These are phyloP conservation scores for Ceratotherium simum DNA, from an alignment of 2,113 vertebrate species.

Conservation along the genomic window DNA sequence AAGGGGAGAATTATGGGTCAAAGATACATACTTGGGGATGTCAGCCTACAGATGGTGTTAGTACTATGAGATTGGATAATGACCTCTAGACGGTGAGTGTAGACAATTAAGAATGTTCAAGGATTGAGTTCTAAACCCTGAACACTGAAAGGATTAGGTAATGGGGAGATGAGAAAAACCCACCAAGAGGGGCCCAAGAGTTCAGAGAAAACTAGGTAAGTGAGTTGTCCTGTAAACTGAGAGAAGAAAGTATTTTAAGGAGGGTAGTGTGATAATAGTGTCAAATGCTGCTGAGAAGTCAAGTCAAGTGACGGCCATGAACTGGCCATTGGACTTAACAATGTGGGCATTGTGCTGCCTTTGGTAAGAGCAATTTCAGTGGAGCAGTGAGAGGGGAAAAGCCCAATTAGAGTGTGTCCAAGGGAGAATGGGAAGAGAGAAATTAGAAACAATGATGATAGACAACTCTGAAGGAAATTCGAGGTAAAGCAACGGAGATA, in stretches of 20 bases:
- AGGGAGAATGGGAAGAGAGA: neutral
- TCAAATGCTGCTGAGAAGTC: neutral
- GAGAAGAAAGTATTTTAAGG: neutral
- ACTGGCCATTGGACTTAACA: neutral
- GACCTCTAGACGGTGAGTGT: neutral
- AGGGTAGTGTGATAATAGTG: neutral
- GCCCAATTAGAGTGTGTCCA: neutral
- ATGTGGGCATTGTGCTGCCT: neutral
- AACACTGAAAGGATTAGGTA: neutral
- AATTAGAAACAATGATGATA: neutral
- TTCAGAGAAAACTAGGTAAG: neutral
- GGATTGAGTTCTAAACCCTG: neutral
- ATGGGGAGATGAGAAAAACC: neutral
- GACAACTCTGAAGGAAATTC: neutral
- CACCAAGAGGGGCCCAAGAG: neutral
- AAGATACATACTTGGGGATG: neutral
- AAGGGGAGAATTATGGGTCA: neutral
- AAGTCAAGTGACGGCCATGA: neutral
- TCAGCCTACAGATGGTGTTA: neutral
- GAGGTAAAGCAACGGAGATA: neutral
- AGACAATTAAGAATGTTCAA: neutral
- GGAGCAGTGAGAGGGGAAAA: neutral
- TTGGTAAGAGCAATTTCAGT: neutral
- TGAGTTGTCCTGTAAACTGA: neutral
- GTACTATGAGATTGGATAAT: neutral